A percentile compares a stretch with the other conserved stretches of the same genome.
Evolutionary conservation across 2,888 invertebrate genomes (phyloP).

Genomic region (Tenthredo scrophulariae): DNA sequence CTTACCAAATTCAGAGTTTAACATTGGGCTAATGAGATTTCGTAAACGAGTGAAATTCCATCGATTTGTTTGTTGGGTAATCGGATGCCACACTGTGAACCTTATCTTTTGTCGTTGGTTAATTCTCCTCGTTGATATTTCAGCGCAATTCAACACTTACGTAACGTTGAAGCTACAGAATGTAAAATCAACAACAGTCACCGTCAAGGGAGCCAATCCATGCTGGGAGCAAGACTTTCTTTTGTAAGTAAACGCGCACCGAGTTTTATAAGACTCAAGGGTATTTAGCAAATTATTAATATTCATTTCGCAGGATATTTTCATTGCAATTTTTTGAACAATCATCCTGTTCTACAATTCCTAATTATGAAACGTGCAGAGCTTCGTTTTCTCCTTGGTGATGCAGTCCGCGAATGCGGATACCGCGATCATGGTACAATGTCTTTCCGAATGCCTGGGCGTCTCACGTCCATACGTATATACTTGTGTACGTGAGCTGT

Average conservation of each 20-base stretch:
- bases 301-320: slow-evolving; percentile 9
- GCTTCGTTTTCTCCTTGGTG: not conserved
- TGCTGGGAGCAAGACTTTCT: slow-evolving; percentile 99
- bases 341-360: not conserved
- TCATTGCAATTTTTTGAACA: not conserved
- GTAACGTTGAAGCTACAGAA: slow-evolving; percentile 98
- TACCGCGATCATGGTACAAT: slow-evolving; percentile 18
- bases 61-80: not conserved
- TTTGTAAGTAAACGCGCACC: slow-evolving; percentile 88
- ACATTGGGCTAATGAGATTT: not conserved
- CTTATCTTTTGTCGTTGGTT: slow-evolving; percentile 53
- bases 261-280: not conserved
- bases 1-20: not conserved
- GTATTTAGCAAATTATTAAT: not conserved
- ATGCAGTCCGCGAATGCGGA: slow-evolving; percentile 15
- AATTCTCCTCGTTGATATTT: slow-evolving; percentile 68
- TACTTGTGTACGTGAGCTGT: not conserved
- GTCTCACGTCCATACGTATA: not conserved
- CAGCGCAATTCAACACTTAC: slow-evolving; percentile 96
- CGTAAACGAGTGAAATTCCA: not conserved
- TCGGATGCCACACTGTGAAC: slow-evolving; percentile 32
- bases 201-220: slow-evolving; percentile 97
- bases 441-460: not conserved
- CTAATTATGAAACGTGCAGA: not conserved
- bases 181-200: slow-evolving; percentile 98